phyloP scores from a whole-genome alignment of 2,888 invertebrate species.

The Leucophenga montana region DNA sequence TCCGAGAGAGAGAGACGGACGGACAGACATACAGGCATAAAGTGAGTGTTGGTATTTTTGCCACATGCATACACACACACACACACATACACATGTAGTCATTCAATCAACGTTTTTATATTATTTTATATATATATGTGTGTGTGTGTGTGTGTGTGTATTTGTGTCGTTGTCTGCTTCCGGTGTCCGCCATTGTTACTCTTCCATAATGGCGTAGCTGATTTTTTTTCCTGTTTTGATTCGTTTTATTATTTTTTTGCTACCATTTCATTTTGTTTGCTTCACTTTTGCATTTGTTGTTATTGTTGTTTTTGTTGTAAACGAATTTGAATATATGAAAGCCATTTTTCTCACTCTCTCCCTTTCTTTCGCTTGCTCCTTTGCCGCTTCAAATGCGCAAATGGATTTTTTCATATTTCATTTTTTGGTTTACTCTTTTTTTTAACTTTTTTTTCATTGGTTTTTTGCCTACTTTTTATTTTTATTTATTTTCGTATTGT shows the following conservation, averaged over 20 bases:
- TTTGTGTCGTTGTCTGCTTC: slow-evolving; percentile 62
- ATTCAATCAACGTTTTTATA: slow-evolving; percentile 23
- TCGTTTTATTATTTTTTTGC: slow-evolving; percentile 37
- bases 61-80: slow-evolving; percentile 24
- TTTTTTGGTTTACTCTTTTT: slow-evolving; percentile 45
- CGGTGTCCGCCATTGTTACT: slow-evolving; percentile 63
- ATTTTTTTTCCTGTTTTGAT: slow-evolving; percentile 10
- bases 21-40: neutral
- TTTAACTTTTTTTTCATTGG: too few relatives aligned
- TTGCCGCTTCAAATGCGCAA: slow-evolving; percentile 47
- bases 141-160: slow-evolving; percentile 38
- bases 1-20: slow-evolving; percentile 48
- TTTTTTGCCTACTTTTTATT: slow-evolving; percentile 34
- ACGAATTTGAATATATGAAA: slow-evolving; percentile 60
- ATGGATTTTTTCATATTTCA: slow-evolving; percentile 66
- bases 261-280: slow-evolving; percentile 41
- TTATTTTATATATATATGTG: neutral
- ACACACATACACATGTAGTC: slow-evolving; percentile 9
- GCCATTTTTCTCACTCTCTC: slow-evolving; percentile 44
- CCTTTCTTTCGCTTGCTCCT: slow-evolving; percentile 37
- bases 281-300: slow-evolving; percentile 23
- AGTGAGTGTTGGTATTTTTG: neutral
- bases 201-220: slow-evolving; percentile 33
- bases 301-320: slow-evolving; percentile 57
- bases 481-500: slow-evolving; percentile 34